Evolutionary conservation across 2,797 vertebrate genomes (phyloP).

Genomic region (Hylomyscus alleni): DNA sequence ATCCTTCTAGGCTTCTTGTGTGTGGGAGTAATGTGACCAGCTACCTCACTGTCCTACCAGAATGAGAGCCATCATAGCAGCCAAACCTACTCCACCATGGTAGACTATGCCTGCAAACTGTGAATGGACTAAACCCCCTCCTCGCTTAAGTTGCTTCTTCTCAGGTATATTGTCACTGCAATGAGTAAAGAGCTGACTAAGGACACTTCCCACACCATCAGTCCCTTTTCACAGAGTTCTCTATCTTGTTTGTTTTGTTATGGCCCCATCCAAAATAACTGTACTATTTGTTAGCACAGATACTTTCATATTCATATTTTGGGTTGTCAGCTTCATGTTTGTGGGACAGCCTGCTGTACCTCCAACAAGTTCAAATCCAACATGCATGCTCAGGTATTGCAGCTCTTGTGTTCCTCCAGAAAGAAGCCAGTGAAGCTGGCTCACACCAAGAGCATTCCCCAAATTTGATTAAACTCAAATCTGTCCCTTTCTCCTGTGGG

Average conservation of each 20-base stretch:
- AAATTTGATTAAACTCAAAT: neutral
- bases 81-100: neutral
- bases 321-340: neutral
- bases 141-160: neutral
- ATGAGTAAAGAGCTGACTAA: neutral
- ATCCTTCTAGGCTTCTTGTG: neutral
- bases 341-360: neutral
- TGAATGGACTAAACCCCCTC: neutral
- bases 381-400: neutral
- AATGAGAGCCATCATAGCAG: neutral
- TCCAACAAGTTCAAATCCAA: neutral
- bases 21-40: neutral
- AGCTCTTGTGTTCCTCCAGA: neutral
- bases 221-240: neutral
- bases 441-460: neutral
- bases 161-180: neutral
- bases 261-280: neutral
- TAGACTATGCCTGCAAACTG: neutral
- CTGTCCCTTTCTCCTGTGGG: neutral
- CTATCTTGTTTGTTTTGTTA: neutral
- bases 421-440: neutral
- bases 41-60: neutral
- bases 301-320: conserved; percentile 8
- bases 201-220: neutral
- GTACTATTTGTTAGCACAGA: neutral